These are phyloP conservation scores for Anisognathus igniventris DNA, from an alignment of 2,797 vertebrate genomes.

Conservation along the genomic window DNA sequence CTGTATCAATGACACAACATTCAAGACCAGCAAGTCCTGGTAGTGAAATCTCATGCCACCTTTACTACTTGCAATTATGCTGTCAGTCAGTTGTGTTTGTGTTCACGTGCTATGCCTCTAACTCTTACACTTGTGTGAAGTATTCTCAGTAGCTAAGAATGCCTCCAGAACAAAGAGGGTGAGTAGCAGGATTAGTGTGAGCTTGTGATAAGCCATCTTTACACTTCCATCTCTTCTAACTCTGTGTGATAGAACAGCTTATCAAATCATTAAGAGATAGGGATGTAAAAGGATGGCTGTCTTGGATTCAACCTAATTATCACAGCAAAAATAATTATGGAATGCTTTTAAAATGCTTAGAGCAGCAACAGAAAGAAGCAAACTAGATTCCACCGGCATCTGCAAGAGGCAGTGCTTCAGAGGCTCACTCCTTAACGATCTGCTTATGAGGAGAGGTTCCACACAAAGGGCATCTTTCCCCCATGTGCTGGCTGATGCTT, in stretches of 20 bases:
- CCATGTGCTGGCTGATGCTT: neutral
- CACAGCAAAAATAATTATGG: conserved; percentile 24
- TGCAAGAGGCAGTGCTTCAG: neutral
- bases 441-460: neutral
- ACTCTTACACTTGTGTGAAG: neutral
- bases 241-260: conserved; percentile 7
- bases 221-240: conserved; percentile 17
- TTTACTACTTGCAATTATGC: neutral
- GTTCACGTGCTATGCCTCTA: neutral
- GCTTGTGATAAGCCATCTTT: conserved; percentile 36
- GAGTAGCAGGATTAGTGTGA: conserved; percentile 13
- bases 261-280: conserved; percentile 33
- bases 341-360: conserved; percentile 33
- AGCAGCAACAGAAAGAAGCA: neutral
- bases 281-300: neutral
- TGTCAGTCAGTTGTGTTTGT: neutral
- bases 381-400: neutral
- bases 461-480: neutral
- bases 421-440: neutral
- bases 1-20: neutral
- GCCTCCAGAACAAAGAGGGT: neutral
- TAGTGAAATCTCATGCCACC: neutral
- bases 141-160: neutral
- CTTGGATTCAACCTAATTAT: conserved; percentile 2
- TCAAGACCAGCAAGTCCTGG: neutral